Evolutionary conservation across 2,113 vertebrate species (phyloP).

Genomic region (Thryonomys swinderianus): DNA sequence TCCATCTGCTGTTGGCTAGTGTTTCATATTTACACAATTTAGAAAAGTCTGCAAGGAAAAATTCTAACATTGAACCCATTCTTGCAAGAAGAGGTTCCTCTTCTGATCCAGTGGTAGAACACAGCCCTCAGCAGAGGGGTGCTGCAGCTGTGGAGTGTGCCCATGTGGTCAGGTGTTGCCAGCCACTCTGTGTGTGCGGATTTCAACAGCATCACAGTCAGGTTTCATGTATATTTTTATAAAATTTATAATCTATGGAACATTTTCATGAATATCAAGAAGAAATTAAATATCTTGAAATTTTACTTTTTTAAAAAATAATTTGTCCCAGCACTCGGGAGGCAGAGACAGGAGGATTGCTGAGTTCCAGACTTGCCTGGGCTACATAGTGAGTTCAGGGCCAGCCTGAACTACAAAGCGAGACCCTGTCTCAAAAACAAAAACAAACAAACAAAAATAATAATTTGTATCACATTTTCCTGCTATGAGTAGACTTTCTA

Average conservation of each 20-base stretch:
- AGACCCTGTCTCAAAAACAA: no score
- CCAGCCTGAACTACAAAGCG: no score
- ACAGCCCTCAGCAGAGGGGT: background rate
- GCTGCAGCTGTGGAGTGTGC: background rate
- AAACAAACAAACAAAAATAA: no score
- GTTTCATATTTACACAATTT: background rate
- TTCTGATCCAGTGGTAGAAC: background rate
- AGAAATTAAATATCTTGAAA: constrained; percentile 38
- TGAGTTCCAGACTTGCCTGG: no score
- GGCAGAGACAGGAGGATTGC: no score
- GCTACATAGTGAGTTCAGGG: no score
- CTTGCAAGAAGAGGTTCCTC: background rate
- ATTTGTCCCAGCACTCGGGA: no score
- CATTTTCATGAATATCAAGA: background rate
- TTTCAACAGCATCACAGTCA: background rate
- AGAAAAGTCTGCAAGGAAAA: background rate
- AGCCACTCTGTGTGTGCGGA: background rate
- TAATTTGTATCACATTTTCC: constrained; percentile 11
- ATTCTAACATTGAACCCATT: background rate
- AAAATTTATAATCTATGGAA: background rate
- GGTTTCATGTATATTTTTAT: background rate
- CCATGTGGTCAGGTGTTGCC: background rate
- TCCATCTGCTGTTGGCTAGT: background rate
- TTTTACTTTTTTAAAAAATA: constrained; percentile 60
- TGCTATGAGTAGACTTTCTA: background rate